Conservation (phyloP, 2,888 invertebrate genomes). For the Phymatocera aterrima region DNA sequence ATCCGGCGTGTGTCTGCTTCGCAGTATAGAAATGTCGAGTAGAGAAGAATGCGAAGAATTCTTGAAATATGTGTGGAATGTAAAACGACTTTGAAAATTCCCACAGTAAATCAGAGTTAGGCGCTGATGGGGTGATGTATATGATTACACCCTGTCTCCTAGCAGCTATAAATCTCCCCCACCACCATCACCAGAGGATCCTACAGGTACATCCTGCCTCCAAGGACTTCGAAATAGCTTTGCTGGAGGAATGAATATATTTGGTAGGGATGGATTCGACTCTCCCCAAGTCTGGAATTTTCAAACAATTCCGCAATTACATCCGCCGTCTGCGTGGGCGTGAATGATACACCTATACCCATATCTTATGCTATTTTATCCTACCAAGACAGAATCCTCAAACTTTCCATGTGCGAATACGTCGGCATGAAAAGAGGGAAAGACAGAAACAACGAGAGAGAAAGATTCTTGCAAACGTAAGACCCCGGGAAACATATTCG, state of each 20-base stretch:
- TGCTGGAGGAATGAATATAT: conserved; percentile 49
- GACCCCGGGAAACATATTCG: too few relatives aligned
- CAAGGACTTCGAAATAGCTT: conserved; percentile 57
- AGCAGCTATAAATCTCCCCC: conserved; percentile 69
- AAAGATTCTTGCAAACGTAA: too few relatives aligned
- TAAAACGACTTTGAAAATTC: conserved; percentile 69
- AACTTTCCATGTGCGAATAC: not conserved
- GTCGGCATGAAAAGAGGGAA: too few relatives aligned
- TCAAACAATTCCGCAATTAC: conserved; percentile 26
- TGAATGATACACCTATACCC: not conserved
- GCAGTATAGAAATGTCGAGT: not conserved
- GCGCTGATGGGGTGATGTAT: conserved; percentile 74
- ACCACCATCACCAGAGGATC: conserved; percentile 58
- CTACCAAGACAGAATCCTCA: not conserved
- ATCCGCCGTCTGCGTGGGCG: not conserved
- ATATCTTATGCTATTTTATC: not conserved
- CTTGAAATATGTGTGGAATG: conserved; percentile 58
- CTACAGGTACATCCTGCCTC: conserved; percentile 60
- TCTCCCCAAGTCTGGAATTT: conserved; percentile 1
- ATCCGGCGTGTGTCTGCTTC: too few relatives aligned
- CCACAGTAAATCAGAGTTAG: conserved; percentile 74
- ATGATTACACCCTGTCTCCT: conserved; percentile 74
- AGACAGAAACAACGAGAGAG: too few relatives aligned
- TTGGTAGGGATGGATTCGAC: conserved; percentile 43
- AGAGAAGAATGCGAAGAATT: conserved; percentile 55